Evolutionary conservation across 2,113 vertebrate species (phyloP).

Genomic region (Suncus etruscus): DNA sequence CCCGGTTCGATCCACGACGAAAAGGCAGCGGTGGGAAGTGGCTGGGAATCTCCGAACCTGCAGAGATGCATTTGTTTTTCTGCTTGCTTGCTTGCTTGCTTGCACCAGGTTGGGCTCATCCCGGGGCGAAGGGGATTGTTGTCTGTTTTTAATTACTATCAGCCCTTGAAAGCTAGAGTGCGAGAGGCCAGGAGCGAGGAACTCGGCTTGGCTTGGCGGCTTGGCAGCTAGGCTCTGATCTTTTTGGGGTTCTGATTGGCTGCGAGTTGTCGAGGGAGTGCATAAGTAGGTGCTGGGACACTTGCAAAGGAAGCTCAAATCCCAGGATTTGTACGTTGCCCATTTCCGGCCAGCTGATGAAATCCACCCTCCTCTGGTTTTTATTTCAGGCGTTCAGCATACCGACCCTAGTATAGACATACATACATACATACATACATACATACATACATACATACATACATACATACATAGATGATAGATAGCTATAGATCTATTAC

Average conservation of each 20-base stretch:
- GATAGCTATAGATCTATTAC: no score
- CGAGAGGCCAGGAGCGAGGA: background rate
- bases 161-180: background rate
- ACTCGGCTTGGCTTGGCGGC: background rate
- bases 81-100: no score
- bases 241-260: conserved; percentile 53
- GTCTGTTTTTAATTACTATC: conserved; percentile 24
- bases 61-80: no score
- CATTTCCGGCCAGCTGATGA: background rate
- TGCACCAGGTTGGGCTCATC: no score
- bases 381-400: background rate
- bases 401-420: background rate
- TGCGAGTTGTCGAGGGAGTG: background rate
- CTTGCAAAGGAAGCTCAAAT: conserved; percentile 11
- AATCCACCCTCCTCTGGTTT: conserved; percentile 26
- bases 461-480: no score
- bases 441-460: no score
- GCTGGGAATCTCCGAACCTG: no score
- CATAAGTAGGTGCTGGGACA: background rate
- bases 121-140: background rate
- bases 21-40: no score
- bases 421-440: no score
- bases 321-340: conserved; percentile 6
- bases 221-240: background rate
- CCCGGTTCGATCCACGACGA: no score